A percentile compares a stretch with the other conserved stretches of the same genome.
Evolutionary conservation across 2,888 invertebrate genomes (phyloP).

Genomic region (Eudasyphora cyanicolor): DNA sequence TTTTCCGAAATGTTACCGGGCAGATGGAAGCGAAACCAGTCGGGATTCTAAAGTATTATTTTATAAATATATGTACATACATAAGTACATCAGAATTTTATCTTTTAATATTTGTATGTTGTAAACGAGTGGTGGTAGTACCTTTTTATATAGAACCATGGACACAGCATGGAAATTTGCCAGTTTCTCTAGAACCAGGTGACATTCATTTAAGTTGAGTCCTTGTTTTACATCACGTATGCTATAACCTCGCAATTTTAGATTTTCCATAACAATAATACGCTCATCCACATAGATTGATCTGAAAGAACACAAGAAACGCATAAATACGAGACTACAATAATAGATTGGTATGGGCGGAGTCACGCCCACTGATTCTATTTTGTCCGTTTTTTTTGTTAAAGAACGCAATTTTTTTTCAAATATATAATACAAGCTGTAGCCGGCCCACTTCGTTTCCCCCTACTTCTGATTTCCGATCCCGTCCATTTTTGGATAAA

Average conservation of each 20-base stretch:
- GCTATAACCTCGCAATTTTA: conserved; percentile 80
- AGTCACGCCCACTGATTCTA: too few species aligned
- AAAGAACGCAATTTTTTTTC: too few species aligned
- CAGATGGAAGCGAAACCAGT: conserved; percentile 71
- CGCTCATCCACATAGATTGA: conserved; percentile 71
- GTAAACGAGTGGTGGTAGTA: conserved; percentile 66
- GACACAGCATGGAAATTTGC: conserved; percentile 82
- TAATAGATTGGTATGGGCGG: too few species aligned
- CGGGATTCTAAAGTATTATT: conserved; percentile 70
- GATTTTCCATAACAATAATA: conserved; percentile 80
- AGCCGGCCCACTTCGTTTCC: too few species aligned
- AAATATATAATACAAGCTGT: too few species aligned
- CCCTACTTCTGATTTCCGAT: too few species aligned
- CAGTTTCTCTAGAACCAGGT: conserved; percentile 80
- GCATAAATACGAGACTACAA: too few species aligned
- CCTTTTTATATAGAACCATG: conserved; percentile 81
- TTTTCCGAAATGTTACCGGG: conserved; percentile 70
- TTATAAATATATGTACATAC: too few species aligned
- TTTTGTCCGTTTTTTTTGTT: too few species aligned
- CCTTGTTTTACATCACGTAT: conserved; percentile 81
- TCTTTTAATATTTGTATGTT: not conserved
- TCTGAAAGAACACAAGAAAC: conserved; percentile 63
- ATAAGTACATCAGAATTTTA: not conserved
- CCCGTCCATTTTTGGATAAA: too few species aligned
- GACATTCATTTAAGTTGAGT: conserved; percentile 80